Conservation (phyloP, 2,888 invertebrate genomes). For the Ctena decussata region DNA sequence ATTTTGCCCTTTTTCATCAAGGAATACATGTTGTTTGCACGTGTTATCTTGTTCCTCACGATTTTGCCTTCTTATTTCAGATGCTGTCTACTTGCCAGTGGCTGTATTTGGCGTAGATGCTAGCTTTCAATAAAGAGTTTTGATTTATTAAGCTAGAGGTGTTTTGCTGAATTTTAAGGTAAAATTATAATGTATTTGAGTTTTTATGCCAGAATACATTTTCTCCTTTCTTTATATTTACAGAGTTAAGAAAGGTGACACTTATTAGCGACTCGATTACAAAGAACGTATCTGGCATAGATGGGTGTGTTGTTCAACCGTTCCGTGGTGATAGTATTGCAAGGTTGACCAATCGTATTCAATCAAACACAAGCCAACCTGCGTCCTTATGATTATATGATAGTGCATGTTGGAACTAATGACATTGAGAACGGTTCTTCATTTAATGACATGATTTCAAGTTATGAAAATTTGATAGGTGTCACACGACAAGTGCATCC, state of each 20-base stretch:
- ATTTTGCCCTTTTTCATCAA: too few relatives aligned
- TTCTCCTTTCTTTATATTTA: background rate
- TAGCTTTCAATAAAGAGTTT: background rate
- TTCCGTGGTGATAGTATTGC: constrained; percentile 16
- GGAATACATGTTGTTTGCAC: too few relatives aligned
- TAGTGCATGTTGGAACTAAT: background rate
- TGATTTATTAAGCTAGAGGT: background rate
- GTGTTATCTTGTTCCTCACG: too few relatives aligned
- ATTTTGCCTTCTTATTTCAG: too few relatives aligned
- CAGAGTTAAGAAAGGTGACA: background rate
- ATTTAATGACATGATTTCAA: background rate
- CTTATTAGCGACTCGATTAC: background rate
- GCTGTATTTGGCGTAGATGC: background rate
- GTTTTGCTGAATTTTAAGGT: background rate
- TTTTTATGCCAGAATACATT: background rate
- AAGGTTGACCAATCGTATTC: background rate
- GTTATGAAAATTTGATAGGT: background rate
- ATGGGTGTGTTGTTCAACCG: constrained; percentile 5
- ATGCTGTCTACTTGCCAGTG: too few relatives aligned
- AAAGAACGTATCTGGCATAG: constrained; percentile 9
- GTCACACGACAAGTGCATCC: background rate
- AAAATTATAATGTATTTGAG: background rate
- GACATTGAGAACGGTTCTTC: background rate
- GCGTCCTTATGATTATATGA: background rate
- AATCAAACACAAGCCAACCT: background rate